Percentiles rank a stretch among this genome's conserved stretches.
Conservation (phyloP, 2,888 invertebrate genomes). For the Lochmaea crataegi region DNA sequence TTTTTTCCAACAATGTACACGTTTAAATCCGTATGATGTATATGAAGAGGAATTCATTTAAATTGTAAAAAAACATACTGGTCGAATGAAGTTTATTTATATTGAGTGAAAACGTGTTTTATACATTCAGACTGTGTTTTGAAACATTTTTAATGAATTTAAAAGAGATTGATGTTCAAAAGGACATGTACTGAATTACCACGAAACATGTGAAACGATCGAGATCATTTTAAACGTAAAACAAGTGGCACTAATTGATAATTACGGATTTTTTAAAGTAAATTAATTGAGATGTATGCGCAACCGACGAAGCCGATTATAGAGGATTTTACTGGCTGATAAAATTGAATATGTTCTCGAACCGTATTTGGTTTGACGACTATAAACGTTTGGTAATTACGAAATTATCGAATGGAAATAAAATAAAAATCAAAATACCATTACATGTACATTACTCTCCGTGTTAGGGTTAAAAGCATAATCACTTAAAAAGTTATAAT, state of each 20-base stretch:
- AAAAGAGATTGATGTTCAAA: neutral
- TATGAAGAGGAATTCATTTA: too few relatives aligned
- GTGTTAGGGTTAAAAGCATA: too few relatives aligned
- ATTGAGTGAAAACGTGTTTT: too few relatives aligned
- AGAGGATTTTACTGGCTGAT: constrained; percentile 3
- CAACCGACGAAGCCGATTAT: constrained; percentile 1
- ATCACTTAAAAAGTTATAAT: too few relatives aligned
- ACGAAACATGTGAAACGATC: neutral
- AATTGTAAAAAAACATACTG: too few relatives aligned
- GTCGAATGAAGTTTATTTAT: too few relatives aligned
- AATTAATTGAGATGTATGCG: constrained; percentile 3
- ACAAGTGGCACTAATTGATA: constrained; percentile 6
- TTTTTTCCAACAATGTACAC: neutral
- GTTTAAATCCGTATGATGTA: neutral
- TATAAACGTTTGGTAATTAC: neutral
- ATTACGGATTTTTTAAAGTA: neutral
- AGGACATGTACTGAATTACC: neutral
- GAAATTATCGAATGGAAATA: neutral
- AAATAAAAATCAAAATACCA: too few relatives aligned
- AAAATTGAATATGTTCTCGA: neutral
- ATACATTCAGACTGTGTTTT: too few relatives aligned
- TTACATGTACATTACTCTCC: too few relatives aligned
- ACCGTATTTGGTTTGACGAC: neutral
- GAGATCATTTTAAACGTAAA: neutral
- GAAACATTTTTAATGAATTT: neutral